Base-by-base conservation (phyloP, 2,888 invertebrate genomes). In the Orthosia gothica region DNA sequence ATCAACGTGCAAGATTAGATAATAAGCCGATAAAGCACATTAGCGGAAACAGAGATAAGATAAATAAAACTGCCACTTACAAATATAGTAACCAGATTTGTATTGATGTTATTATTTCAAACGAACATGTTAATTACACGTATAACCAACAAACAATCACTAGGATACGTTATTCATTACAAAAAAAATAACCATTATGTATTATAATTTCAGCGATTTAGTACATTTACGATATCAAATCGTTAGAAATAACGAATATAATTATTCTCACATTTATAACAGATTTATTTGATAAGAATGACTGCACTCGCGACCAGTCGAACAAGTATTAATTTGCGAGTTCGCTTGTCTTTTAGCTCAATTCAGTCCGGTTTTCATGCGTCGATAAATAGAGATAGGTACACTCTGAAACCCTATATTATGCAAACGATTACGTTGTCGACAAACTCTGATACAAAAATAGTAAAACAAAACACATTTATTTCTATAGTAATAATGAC, bases 51-150 rank as follows among this genome's bases (percentile, higher is more conserved):
- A 18, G 23, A 61, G 20, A 49, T 69, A 79, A 65, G 50, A 47
- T 69, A 81, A 87, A 87, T 87, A 79, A 86, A 86, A 86, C 83
- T 63, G 9, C 73, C 54, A 67, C 61, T 76, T 87, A 78, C 74
- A 76, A 87, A 86, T 74, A 85, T 83, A 85, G 70, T 77, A 76
- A 79, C 83, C 77, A 80, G 75, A 80, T 83, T 83, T 83, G 62
- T 75, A 69, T 79, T 78, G 70, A 81, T 80, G 66, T 76, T 78
- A 78, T 78, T 74, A 77, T 82, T 82, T 80, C 71, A 77, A 82
- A 84, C 70, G n/a, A 63, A 74, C 32, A 52, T 59, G 58, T 65
- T 75, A 63, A 70, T 74, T 78, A 82, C 50, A 83, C 57, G 49
- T 70, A 52, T 64, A 79, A 84, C 74, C 79, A 80, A 81, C 72